A percentile compares a stretch with the other conserved stretches of the same genome.
These are phyloP conservation scores for Lasioglossum baleicum DNA, from an alignment of 1,140 invertebrate genomes.

Conservation along the genomic window DNA sequence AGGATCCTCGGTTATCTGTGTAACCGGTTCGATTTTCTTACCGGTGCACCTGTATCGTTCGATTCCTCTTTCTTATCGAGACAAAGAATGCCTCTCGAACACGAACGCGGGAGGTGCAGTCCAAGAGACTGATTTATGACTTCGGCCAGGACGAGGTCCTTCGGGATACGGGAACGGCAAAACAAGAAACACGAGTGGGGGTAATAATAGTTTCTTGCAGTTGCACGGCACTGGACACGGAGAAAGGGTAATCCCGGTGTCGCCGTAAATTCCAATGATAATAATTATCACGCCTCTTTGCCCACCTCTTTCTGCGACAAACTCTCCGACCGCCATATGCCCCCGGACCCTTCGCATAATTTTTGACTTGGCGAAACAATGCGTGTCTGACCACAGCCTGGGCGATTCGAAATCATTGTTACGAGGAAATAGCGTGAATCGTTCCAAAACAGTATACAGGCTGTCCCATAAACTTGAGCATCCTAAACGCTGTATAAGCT, in stretches of 20 bases:
- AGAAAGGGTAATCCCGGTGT: conserved; percentile 60
- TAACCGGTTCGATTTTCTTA: conserved; percentile 27
- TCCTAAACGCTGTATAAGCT: no score
- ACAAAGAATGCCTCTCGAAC: neutral
- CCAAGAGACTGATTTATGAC: conserved; percentile 56
- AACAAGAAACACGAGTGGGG: conserved; percentile 61
- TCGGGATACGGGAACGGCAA: conserved; percentile 40
- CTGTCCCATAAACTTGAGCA: no score
- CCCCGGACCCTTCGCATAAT: conserved; percentile 21
- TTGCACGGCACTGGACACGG: conserved; percentile 54
- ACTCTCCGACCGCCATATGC: neutral
- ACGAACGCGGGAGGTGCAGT: neutral
- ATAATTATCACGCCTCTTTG: conserved; percentile 60
- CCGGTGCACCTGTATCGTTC: conserved; percentile 28
- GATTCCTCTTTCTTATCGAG: conserved; percentile 39
- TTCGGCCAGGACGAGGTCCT: conserved; percentile 36
- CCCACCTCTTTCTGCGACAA: conserved; percentile 42
- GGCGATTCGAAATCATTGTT: neutral
- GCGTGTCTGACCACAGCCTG: neutral
- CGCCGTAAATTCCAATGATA: conserved; percentile 66
- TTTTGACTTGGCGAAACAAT: conserved; percentile 9
- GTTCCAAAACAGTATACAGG: no score
- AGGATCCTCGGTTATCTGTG: neutral
- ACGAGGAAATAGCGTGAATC: no score
- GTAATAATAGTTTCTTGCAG: conserved; percentile 73